Percentiles rank a stretch among this genome's conserved stretches.
Evolutionary conservation across 2,888 invertebrate species (phyloP).

Genomic region (Helicoverpa assulta): DNA sequence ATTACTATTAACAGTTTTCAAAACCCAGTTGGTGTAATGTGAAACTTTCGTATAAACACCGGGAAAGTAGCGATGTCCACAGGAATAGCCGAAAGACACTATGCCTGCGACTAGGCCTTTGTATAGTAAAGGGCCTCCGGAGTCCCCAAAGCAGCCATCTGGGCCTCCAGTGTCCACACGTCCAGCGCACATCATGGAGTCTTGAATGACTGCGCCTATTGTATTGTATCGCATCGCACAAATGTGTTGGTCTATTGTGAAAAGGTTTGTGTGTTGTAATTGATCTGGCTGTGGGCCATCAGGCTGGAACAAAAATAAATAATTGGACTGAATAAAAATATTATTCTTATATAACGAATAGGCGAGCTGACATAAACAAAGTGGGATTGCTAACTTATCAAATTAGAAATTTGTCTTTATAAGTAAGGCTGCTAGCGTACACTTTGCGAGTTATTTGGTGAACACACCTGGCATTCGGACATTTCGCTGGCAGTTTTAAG

Average conservation of each 20-base stretch:
- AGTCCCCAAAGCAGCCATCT: conserved; percentile 86
- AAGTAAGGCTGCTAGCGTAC: too few species aligned
- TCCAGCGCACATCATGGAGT: conserved; percentile 86
- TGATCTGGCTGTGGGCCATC: conserved; percentile 81
- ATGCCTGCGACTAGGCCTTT: conserved; percentile 84
- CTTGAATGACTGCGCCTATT: conserved; percentile 78
- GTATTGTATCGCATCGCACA: conserved; percentile 78
- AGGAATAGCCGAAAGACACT: conserved; percentile 85
- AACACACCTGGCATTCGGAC: conserved; percentile 31
- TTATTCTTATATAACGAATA: too few species aligned
- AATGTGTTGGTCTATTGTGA: conserved; percentile 74
- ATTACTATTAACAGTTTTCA: conserved; percentile 76
- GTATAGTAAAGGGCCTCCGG: conserved; percentile 84
- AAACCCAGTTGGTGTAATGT: conserved; percentile 83
- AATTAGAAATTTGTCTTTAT: background rate
- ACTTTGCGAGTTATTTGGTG: too few species aligned
- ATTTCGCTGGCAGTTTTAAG: conserved; percentile 5
- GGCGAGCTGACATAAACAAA: too few species aligned
- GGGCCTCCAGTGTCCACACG: conserved; percentile 79
- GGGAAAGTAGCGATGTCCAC: conserved; percentile 82
- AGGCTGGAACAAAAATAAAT: conserved; percentile 67
- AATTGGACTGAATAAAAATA: too few species aligned
- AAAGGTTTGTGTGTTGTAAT: conserved; percentile 78
- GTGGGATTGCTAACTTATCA: too few species aligned
- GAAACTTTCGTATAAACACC: conserved; percentile 87